Base-by-base conservation (phyloP, 2,113 vertebrate species). In the Amblyornis subalaris region DNA sequence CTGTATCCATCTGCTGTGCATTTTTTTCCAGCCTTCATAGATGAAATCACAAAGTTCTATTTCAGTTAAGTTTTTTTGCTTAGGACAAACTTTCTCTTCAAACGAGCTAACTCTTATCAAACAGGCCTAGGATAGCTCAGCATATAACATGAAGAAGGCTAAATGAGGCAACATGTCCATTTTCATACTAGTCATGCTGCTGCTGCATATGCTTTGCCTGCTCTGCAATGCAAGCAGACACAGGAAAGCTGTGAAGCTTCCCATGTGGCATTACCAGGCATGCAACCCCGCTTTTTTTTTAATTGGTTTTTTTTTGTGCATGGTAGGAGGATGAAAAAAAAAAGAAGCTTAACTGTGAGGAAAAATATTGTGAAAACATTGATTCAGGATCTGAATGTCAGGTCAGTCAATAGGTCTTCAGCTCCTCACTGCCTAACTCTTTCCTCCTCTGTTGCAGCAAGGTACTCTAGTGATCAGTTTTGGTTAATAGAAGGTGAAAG, bases 111-210 rank as follows among this genome's bases (percentile, higher is more conserved):
- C 10, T 50, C 48, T 4, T 48, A 26, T 25, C 17, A 87, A 1
- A 10, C 0, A 0, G 13, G 20, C 8, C 25, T 71, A 9, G 12
- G 23, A 29, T 13, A 58, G 10, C 55, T 54, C 3, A 6, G 82
- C 78, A 72, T 54, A 33, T 3, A 75, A 42, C 26, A 33, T 8
- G 33, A 79, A 51, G 44, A 54, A 51, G 58, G 11, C 19, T 31
- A 58, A 45, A 75, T 64, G 38, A 55, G 35, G 5, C 12, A 48
- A 2, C 17, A 35, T 15, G 33, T 55, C 31, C 7, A 21, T 71
- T 66, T 71, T 82, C 10, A 9, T 67, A 8, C 8, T 40, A 17
- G 13, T 78, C 1, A 4, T 44, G 9, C 25, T 90, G 12, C 42
- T 73, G 42, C 31, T 85, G 36, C 16, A 2, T 44, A 6, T 29